Evolutionary conservation across 2,797 vertebrate genomes (phyloP).

Genomic region (Sphenodon punctatus): DNA sequence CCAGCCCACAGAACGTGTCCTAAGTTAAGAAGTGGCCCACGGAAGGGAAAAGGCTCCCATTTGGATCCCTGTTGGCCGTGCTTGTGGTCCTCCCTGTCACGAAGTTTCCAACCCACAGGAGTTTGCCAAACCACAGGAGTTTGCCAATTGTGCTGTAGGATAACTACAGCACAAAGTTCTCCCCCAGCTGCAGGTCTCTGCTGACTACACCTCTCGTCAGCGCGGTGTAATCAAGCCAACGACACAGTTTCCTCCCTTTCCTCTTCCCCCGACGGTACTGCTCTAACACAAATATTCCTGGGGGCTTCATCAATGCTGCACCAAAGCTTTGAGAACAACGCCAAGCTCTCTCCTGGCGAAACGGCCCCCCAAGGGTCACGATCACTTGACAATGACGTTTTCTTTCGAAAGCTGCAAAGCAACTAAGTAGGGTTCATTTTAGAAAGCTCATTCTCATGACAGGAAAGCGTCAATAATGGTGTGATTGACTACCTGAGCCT

Average conservation of each 20-base stretch:
- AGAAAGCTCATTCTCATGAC: background rate
- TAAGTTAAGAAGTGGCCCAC: no score
- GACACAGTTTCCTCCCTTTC: background rate
- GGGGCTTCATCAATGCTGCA: rapidly evolving
- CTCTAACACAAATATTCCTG: background rate
- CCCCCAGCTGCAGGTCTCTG: background rate
- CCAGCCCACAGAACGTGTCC: no score
- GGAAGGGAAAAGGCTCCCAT: no score
- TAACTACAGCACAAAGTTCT: no score
- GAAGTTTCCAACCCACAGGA: background rate
- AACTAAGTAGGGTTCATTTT: rapidly evolving
- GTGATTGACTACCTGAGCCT: background rate
- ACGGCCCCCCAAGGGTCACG: background rate
- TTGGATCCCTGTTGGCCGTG: background rate
- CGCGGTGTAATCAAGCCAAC: background rate
- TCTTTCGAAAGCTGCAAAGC: background rate
- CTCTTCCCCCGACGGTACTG: background rate
- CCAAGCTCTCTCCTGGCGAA: background rate
- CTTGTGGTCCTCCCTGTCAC: background rate
- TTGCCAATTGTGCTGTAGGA: no score
- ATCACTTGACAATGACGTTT: background rate
- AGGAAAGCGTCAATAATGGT: background rate
- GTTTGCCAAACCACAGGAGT: no score
- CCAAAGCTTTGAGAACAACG: background rate
- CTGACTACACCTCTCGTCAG: background rate